phyloP scores from a whole-genome alignment of 2,888 invertebrate species.

The Geophilus truncorum region DNA sequence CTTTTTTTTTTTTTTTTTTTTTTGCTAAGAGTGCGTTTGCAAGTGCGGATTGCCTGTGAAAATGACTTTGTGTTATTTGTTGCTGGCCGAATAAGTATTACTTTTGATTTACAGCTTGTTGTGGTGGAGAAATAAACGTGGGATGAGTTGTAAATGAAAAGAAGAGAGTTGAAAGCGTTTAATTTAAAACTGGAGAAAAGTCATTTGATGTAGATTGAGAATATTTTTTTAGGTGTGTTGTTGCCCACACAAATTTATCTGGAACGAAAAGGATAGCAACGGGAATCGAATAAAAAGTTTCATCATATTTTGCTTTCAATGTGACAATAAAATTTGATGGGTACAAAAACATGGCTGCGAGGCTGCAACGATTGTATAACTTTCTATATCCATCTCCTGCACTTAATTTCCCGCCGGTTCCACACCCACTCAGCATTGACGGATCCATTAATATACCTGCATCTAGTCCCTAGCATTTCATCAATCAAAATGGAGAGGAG shows the following conservation, averaged over 20 bases:
- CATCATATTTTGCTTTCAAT: not conserved
- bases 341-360: not conserved
- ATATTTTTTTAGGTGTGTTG: not conserved
- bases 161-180: not conserved
- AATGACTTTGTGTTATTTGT: not conserved
- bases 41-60: not conserved
- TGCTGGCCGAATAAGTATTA: not conserved
- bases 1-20: not conserved
- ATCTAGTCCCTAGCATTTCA: not conserved
- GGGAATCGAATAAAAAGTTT: conserved; percentile 2
- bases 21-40: not conserved
- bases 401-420: not conserved
- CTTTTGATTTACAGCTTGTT: not conserved
- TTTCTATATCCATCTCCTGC: not conserved
- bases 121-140: not conserved
- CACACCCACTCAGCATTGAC: conserved; percentile 5
- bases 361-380: not conserved
- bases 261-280: not conserved
- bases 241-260: not conserved
- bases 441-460: conserved; percentile 11
- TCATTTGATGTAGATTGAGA: no score
- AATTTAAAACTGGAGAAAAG: not conserved
- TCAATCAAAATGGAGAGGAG: not conserved
- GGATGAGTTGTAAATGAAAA: not conserved
- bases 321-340: conserved; percentile 17